A percentile compares a stretch with the other conserved stretches of the same genome.
Evolutionary conservation across 2,113 vertebrate genomes (phyloP).

Genomic region (Pyrgilauda ruficollis): DNA sequence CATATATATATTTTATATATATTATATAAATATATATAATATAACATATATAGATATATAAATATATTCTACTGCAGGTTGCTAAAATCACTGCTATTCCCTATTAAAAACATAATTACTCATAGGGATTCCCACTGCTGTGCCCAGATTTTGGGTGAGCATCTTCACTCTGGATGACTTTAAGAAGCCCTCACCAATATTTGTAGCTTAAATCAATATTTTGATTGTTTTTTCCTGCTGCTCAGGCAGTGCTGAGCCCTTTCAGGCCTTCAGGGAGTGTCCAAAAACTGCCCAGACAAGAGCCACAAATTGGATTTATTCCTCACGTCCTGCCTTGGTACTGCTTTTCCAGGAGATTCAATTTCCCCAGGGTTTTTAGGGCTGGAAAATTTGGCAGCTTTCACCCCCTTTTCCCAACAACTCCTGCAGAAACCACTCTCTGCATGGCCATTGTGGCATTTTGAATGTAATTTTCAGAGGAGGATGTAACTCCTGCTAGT

Average conservation of each 20-base stretch:
- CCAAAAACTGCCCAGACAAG: rapidly evolving
- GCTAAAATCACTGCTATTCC: neutral
- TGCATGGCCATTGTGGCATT: neutral
- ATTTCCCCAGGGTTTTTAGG: neutral
- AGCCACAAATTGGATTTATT: rapidly evolving
- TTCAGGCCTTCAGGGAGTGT: neutral
- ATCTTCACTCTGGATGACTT: neutral
- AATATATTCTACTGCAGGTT: neutral
- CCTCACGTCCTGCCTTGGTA: rapidly evolving
- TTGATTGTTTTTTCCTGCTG: neutral
- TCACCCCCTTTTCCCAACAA: rapidly evolving
- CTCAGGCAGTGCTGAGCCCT: rapidly evolving
- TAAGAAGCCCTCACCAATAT: neutral
- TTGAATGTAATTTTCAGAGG: neutral
- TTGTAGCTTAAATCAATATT: neutral
- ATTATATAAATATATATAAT: no score
- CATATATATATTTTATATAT: neutral
- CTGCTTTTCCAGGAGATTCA: neutral
- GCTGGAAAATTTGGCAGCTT: neutral
- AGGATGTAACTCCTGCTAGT: neutral
- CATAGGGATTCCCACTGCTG: rapidly evolving
- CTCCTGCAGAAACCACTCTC: neutral
- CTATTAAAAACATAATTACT: neutral
- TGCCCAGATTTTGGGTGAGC: neutral
- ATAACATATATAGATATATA: neutral